A percentile compares a stretch with the other conserved stretches of the same genome.
These are phyloP conservation scores for Oscheius sp. DNA, from an alignment of 2,888 invertebrate species.

Conservation along the genomic window DNA sequence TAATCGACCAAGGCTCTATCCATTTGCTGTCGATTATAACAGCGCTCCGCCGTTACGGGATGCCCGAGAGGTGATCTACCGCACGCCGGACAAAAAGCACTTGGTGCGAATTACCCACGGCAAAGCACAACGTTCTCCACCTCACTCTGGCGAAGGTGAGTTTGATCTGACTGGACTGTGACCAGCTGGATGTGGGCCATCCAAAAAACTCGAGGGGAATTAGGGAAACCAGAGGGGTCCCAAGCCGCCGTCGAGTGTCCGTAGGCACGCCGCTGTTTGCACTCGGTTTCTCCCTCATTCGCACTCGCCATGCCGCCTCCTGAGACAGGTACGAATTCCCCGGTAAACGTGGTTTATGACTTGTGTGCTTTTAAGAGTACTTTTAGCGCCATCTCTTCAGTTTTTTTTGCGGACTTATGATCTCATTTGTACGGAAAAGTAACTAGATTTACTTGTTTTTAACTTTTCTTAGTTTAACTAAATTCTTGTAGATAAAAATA, in stretches of 20 bases:
- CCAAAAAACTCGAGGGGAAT: not conserved
- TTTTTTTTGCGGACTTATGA: no score
- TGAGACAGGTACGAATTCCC: conserved; percentile 17
- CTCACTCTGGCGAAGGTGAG: no score
- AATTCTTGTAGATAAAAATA: no score
- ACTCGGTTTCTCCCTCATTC: conserved; percentile 31
- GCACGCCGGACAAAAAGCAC: conserved; percentile 13
- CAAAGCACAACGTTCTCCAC: no score
- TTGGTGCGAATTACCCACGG: not conserved
- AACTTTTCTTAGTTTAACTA: no score
- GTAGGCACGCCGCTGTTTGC: conserved; percentile 28
- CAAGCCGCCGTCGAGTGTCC: conserved; percentile 20
- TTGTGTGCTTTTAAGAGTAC: no score
- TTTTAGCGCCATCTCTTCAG: not conserved
- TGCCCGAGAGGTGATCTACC: conserved; percentile 4
- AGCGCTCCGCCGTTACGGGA: not conserved
- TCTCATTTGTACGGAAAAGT: no score
- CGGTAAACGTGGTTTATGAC: not conserved
- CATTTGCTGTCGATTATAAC: conserved; percentile 5
- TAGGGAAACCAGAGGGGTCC: conserved; percentile 3
- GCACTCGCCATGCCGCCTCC: conserved; percentile 27
- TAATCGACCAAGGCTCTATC: not conserved
- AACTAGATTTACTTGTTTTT: no score
- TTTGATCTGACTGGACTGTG: no score
- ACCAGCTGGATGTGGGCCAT: no score